phyloP scores from a whole-genome alignment of 1,140 invertebrate species.

The Cydia fagiglandana region DNA sequence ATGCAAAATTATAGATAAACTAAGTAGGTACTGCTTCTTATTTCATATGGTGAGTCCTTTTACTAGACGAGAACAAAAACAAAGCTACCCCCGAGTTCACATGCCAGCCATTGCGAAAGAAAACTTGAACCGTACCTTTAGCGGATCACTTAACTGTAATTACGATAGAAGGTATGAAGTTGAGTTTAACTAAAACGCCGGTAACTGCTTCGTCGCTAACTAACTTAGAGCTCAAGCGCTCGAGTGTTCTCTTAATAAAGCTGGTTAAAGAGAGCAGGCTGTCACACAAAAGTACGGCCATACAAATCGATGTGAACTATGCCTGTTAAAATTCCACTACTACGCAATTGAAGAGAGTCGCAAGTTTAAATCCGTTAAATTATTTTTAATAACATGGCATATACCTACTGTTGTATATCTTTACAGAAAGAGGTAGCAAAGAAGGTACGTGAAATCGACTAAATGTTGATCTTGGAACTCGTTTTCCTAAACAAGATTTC shows the following conservation, averaged over 20 bases:
- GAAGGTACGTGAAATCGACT: too few species aligned
- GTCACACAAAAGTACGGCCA: slow-evolving; percentile 5
- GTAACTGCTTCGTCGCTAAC: slow-evolving; percentile 27
- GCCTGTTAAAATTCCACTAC: too few species aligned
- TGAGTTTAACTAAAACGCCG: slow-evolving; percentile 19
- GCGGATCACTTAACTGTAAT: slow-evolving; percentile 10
- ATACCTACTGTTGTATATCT: too few species aligned
- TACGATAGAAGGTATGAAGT: slow-evolving; percentile 20
- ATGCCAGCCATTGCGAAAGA: not conserved
- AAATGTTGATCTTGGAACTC: too few species aligned
- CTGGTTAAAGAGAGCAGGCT: slow-evolving; percentile 37
- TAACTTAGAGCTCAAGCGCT: slow-evolving; percentile 39
- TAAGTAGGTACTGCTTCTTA: too few species aligned
- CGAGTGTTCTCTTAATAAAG: slow-evolving; percentile 42
- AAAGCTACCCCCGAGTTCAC: not conserved
- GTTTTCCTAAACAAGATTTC: too few species aligned
- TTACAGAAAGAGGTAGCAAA: too few species aligned
- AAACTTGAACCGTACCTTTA: not conserved
- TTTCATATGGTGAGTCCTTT: not conserved
- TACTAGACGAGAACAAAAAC: not conserved
- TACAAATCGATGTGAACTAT: not conserved
- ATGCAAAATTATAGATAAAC: too few species aligned
- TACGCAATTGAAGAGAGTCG: too few species aligned
- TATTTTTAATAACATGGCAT: too few species aligned
- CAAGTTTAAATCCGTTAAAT: too few species aligned